Conservation (phyloP, 2,797 vertebrate genomes). For the Emys orbicularis region DNA sequence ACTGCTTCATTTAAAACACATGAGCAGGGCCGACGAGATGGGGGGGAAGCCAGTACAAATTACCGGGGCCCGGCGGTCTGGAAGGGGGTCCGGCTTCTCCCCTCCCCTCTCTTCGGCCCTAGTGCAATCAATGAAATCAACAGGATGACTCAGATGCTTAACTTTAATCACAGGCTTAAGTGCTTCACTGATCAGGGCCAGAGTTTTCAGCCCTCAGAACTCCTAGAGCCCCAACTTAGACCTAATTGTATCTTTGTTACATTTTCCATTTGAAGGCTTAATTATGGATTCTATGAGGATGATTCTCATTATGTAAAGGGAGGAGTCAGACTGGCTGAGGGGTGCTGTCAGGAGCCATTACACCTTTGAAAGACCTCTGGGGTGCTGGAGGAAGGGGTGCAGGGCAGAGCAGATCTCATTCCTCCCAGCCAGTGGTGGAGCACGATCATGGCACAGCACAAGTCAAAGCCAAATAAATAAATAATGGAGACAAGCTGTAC, state of each 20-base stretch:
- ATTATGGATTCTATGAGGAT: neutral
- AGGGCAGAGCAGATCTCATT: neutral
- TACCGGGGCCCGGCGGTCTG: too few species aligned
- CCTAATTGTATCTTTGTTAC: neutral
- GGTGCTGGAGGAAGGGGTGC: neutral
- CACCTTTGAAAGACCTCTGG: neutral
- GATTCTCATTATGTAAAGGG: neutral
- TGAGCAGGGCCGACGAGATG: too few species aligned
- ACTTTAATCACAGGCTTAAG: neutral
- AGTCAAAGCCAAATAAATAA: neutral
- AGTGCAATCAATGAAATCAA: neutral
- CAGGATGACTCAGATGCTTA: neutral
- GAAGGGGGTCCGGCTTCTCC: too few species aligned
- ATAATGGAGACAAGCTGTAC: neutral
- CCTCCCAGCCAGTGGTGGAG: neutral
- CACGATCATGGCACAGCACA: neutral
- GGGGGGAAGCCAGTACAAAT: too few species aligned
- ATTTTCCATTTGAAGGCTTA: neutral
- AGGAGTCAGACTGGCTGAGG: neutral
- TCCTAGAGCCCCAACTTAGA: neutral
- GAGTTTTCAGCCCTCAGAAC: neutral
- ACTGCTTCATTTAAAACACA: neutral
- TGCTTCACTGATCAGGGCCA: neutral
- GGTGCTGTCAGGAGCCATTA: neutral
- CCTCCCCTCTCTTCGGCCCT: too few species aligned